Percentiles rank a stretch among this genome's conserved stretches.
These are phyloP conservation scores for Excalfactoria chinensis DNA, from an alignment of 2,113 vertebrate species.

Conservation along the genomic window DNA sequence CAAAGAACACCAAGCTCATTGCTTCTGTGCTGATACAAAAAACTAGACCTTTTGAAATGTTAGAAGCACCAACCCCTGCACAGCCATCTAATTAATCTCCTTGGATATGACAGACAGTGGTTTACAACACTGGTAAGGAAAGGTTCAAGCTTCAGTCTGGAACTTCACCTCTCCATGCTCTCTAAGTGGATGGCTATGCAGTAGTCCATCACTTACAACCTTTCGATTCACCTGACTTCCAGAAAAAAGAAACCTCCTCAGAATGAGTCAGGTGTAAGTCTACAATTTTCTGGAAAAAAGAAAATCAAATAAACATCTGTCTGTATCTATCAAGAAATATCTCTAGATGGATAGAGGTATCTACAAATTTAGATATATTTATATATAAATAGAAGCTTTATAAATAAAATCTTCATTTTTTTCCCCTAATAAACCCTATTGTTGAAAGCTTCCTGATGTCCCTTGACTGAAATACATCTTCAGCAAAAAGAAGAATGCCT, in stretches of 20 bases:
- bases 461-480: slow-evolving; percentile 15
- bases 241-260: not conserved
- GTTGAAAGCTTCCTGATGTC: not conserved
- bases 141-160: not conserved
- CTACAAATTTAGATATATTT: not conserved
- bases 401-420: no score
- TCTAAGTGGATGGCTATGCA: not conserved
- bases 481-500: not conserved
- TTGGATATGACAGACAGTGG: not conserved
- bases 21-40: not conserved
- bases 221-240: not conserved
- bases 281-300: not conserved
- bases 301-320: not conserved
- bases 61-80: not conserved
- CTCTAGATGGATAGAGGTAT: not conserved
- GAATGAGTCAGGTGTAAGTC: not conserved
- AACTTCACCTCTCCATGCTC: not conserved
- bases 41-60: not conserved
- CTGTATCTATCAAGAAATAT: not conserved
- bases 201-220: not conserved
- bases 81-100: not conserved
- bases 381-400: not conserved
- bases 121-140: not conserved
- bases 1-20: not conserved
- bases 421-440: not conserved